Percentiles rank a stretch among this genome's conserved stretches.
These are phyloP conservation scores for Phacellophora camtschatica DNA, from an alignment of 30 jellyfish, hydroid and myxozoan genomes.

Conservation along the genomic window DNA sequence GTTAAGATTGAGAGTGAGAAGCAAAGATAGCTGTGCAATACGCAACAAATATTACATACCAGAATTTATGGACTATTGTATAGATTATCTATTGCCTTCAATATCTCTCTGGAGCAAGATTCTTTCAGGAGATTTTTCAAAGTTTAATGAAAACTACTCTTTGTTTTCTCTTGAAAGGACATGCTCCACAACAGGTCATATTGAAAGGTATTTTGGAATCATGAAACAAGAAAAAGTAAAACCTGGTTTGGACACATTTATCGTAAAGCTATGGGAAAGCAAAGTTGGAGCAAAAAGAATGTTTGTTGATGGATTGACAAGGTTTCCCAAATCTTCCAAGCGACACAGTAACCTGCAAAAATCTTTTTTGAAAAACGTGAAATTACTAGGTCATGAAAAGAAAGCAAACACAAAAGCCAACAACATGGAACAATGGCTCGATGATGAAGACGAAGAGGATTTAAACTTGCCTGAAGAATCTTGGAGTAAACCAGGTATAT, in stretches of 20 bases:
- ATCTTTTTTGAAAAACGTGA: not conserved
- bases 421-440: not conserved
- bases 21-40: not conserved
- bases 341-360: not conserved
- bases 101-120: conserved; percentile 1
- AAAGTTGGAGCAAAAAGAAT: not conserved
- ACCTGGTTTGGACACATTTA: not conserved
- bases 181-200: not conserved
- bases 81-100: not conserved
- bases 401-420: too few relatives aligned
- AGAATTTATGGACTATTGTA: not conserved
- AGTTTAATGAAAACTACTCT: not conserved
- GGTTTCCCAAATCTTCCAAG: not conserved
- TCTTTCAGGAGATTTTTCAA: not conserved
- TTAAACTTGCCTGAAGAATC: not conserved
- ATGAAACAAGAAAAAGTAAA: not conserved
- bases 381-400: not conserved
- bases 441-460: not conserved
- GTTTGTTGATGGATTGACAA: not conserved
- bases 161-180: not conserved
- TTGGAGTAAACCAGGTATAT: not conserved
- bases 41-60: not conserved
- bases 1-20: not conserved
- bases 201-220: not conserved
- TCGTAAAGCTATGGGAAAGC: not conserved